phyloP scores from a whole-genome alignment of 2,888 invertebrate species.

The Lithophane ornitopus region DNA sequence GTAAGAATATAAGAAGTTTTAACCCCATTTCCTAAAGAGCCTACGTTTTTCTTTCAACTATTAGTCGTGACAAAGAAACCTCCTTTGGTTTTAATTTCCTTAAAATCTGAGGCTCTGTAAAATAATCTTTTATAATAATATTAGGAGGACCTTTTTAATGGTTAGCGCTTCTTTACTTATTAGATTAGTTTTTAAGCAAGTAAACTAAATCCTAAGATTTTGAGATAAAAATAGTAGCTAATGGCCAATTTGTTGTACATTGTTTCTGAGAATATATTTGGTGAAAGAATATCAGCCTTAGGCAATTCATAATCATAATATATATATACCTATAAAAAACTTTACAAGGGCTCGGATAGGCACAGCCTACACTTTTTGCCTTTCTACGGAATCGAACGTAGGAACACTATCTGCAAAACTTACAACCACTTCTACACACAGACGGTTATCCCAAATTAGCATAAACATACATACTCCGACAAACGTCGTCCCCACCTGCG shows the following conservation, averaged over 20 bases:
- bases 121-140: slow-evolving; percentile 19
- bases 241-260: neutral
- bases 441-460: slow-evolving; percentile 41
- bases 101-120: slow-evolving; percentile 12
- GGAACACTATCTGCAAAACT: slow-evolving; percentile 20
- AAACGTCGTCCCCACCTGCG: slow-evolving; percentile 42
- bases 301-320: neutral
- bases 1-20: slow-evolving; percentile 27
- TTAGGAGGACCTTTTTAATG: neutral
- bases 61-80: slow-evolving; percentile 17
- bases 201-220: neutral
- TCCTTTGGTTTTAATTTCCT: slow-evolving; percentile 28
- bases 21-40: slow-evolving; percentile 16
- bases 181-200: neutral
- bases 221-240: neutral
- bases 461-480: slow-evolving; percentile 42
- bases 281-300: neutral
- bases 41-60: slow-evolving; percentile 35
- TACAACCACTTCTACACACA: slow-evolving; percentile 31
- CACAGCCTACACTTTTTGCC: neutral
- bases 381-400: neutral
- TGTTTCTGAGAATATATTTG: neutral
- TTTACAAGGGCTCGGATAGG: neutral
- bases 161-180: neutral
- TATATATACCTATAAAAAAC: neutral